Base-by-base conservation (phyloP, 2,888 invertebrate species). In the Drosophila multiciliata region DNA sequence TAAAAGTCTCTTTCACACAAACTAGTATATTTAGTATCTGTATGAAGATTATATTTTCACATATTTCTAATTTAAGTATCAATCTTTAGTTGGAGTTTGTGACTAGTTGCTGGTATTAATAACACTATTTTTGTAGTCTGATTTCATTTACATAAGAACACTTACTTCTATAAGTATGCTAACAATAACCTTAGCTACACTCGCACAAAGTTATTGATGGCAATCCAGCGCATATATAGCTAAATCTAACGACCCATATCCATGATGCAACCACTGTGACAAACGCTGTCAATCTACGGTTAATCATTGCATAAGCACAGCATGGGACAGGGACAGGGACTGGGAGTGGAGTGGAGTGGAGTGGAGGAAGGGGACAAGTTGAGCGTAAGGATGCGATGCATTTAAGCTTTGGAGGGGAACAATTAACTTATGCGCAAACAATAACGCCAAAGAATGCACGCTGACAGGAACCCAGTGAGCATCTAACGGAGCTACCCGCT, bases 391-490 rank as follows among this genome's bases (percentile, higher is more conserved):
- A 87, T 81, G 87, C 75, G 82, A 67, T 83, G 83, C 87, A 75
- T 73, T 83, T 76, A 86, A 89, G 86, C 87, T 89, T 84, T 87
- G 75, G 71, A 82, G 85, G 75, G 78, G 85, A 89, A 87, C 87
- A 89, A 87, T 87, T 87, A 87, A 87, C 87, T 87, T 87, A 89
- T 87, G 83, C 87, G 83, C 83, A 89, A 87, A 87, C 87, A 89
- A 89, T 87, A 89, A 87, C 86, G 87, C 89, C 88, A 54, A 80
- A 76, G 87, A 87, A 87, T 85, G 85, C 89, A 87, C 76, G 89
- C 87, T 87, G 89, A 72, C 89, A 87, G 81, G 73, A 76, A 75
- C 79, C 17, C 49, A 49, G 49, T 71, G 73, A 42, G 42, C 42
- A 57, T 57, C 57, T 42, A 57, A 17, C 29, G 26, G 45, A 62